Conservation (phyloP, 2,113 vertebrate genomes). For the Diphyllodes magnificus region DNA sequence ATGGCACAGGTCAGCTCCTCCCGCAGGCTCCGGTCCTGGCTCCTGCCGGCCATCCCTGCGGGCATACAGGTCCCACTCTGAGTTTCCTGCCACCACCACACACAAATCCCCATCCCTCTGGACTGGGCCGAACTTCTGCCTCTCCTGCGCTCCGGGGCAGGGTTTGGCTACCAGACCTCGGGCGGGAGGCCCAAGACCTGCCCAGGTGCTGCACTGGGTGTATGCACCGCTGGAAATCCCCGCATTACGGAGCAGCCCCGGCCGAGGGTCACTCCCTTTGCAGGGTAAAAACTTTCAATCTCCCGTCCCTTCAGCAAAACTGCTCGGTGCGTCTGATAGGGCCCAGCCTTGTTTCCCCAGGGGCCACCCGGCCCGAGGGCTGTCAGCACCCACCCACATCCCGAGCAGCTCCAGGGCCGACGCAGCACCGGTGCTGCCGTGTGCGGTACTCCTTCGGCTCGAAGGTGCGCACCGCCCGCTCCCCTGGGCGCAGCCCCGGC, state of each 20-base stretch:
- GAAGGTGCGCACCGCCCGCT: neutral
- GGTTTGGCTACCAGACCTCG: fast-evolving
- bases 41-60: conserved; percentile 30
- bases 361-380: neutral
- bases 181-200: neutral
- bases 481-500: neutral
- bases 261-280: neutral
- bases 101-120: fast-evolving
- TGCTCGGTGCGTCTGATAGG: fast-evolving
- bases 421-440: neutral
- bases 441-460: neutral
- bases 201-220: fast-evolving
- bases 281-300: fast-evolving
- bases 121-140: fast-evolving
- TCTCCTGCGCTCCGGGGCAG: neutral
- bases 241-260: fast-evolving
- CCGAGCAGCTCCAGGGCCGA: neutral
- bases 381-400: neutral
- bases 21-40: conserved; percentile 61
- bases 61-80: neutral
- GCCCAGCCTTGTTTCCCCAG: fast-evolving
- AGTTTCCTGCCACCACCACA: fast-evolving
- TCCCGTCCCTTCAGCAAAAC: fast-evolving
- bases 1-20: conserved; percentile 87
- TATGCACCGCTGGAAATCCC: neutral